Evolutionary conservation across 92 coral and sea anemone genomes (phyloP).

Genomic region (Epizoanthus ramosus): DNA sequence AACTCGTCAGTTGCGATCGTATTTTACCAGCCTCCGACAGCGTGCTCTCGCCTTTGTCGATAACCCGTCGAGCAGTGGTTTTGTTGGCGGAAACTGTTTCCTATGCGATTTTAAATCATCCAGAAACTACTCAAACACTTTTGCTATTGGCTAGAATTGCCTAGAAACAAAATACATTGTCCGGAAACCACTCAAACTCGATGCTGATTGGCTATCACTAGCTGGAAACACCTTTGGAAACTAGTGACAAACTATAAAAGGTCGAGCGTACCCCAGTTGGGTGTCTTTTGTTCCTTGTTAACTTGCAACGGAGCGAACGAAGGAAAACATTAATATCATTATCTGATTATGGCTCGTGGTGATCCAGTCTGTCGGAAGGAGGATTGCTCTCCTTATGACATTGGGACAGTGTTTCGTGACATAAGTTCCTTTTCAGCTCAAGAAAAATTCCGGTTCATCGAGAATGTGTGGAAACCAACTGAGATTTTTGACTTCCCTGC

Average conservation of each 20-base stretch:
- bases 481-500: slow-evolving; percentile 45
- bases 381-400: slow-evolving; percentile 11
- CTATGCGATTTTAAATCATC: slow-evolving; percentile 16
- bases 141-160: slow-evolving; percentile 30
- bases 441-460: slow-evolving; percentile 53
- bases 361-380: slow-evolving; percentile 42
- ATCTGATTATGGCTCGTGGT: too few species aligned
- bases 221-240: slow-evolving; percentile 5
- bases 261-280: not conserved
- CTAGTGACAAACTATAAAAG: slow-evolving; percentile 22
- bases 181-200: slow-evolving; percentile 37
- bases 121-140: slow-evolving; percentile 40
- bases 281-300: too few species aligned
- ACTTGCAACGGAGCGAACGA: too few species aligned
- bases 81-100: too few species aligned
- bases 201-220: slow-evolving; percentile 37
- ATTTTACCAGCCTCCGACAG: slow-evolving; percentile 4
- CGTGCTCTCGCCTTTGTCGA: not conserved
- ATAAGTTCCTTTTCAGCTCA: slow-evolving; percentile 43
- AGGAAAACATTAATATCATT: too few species aligned
- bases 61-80: not conserved
- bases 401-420: slow-evolving; percentile 47
- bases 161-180: slow-evolving; percentile 23
- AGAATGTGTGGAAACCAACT: slow-evolving; percentile 56
- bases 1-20: too few species aligned